These are phyloP conservation scores for Chitala chitala DNA, from an alignment of 2,113 vertebrate genomes.

Conservation along the genomic window DNA sequence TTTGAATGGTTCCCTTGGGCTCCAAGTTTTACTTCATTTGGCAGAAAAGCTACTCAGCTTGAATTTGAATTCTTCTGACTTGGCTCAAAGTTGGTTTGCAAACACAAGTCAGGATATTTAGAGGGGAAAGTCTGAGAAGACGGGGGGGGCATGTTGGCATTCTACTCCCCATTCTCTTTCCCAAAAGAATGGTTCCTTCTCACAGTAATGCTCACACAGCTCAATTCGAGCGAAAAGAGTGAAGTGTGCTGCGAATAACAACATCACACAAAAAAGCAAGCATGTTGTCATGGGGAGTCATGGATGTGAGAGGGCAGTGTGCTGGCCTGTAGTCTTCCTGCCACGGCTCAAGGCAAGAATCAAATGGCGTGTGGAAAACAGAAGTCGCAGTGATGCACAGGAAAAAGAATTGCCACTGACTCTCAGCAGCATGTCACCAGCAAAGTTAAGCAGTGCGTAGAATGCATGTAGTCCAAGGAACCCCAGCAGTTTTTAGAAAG, in stretches of 20 bases:
- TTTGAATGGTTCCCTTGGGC: background rate
- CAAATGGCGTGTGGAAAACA: background rate
- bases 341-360: background rate
- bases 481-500: too few relatives aligned
- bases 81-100: slow-evolving; percentile 20
- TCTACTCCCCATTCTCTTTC: slow-evolving; percentile 6
- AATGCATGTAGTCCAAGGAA: too few relatives aligned
- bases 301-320: background rate
- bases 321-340: background rate
- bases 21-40: slow-evolving; percentile 9
- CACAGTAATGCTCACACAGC: slow-evolving; percentile 7
- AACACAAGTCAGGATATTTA: slow-evolving; percentile 18
- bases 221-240: slow-evolving; percentile 8
- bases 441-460: background rate
- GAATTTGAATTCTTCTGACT: slow-evolving; percentile 17
- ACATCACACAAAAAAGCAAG: slow-evolving; percentile 9
- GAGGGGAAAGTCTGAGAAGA: background rate
- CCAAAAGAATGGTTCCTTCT: slow-evolving; percentile 14
- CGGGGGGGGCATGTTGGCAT: background rate
- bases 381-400: background rate
- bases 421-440: background rate
- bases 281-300: background rate
- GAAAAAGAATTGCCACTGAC: background rate
- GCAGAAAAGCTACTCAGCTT: slow-evolving; percentile 9
- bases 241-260: slow-evolving; percentile 8